Base-by-base conservation (phyloP, 2,113 vertebrate genomes). In the Proterorhinus semilunaris region DNA sequence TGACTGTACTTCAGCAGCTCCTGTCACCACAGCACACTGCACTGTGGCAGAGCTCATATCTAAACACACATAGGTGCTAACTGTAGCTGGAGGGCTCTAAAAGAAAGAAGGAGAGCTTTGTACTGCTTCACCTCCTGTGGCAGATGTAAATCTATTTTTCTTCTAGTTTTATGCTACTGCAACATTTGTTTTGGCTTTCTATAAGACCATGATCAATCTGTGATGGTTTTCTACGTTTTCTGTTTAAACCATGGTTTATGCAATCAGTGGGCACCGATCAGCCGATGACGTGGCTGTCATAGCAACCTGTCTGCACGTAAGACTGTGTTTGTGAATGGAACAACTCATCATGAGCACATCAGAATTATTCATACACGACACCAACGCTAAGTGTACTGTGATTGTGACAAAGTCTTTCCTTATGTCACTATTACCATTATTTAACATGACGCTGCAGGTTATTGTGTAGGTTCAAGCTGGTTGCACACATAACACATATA, bases 181-280 rank as follows among this genome's bases (percentile, higher is more conserved):
- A 10, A 6, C 4, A 10, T 27, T 12, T 58, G 10, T 58, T 16
- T 8, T 6, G 46, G 46, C 21, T 6, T 6, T 27, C 7, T 21
- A 15, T 61, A 59, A 42, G 61, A 80, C 65, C 47, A 7, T 53
- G 16, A 74, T 42, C 49, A 17, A 6, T 17, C n/a, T 53, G 64
- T 61, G 57, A 15, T 44, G 69, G 63, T 79, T 13, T 75, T 55
- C 21, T 68, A 62, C 69, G 47, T 62, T 45, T 79, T 72, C 63
- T 66, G 81, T 84, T 78, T 88, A 76, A 83, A 78, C 65, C 69
- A 54, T 78, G 76, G 74, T 53, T 88, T 88, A 86, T 78, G 83
- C 42, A 85, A 83, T 87, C 76, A 76, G 59, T 69, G 63, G 67
- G 74, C 61, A 62, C 67, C 67, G 65, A 84, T 84, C 81, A 84